Conservation (phyloP, 2,797 vertebrate species). For the Odontamblyopus lacepedii region DNA sequence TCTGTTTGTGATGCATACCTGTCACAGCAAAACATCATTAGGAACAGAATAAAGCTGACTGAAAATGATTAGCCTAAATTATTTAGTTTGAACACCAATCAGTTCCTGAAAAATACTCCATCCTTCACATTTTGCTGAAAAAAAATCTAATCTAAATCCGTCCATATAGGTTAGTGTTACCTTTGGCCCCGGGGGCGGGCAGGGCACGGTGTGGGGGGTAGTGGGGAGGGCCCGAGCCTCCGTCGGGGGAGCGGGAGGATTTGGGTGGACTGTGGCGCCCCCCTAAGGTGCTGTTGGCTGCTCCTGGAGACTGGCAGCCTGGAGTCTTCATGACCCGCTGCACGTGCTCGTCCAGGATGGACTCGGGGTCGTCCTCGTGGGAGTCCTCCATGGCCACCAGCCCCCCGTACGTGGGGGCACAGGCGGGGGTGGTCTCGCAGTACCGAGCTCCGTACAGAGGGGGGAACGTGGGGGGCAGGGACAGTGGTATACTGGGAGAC, state of each 20-base stretch:
- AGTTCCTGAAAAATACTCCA: no score
- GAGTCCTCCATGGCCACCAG: slow-evolving; percentile 84
- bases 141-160: no score
- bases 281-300: slow-evolving; percentile 72
- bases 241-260: slow-evolving; percentile 86
- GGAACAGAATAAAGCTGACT: no score
- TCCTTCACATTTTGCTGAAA: no score
- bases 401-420: slow-evolving; percentile 76
- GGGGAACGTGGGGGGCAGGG: slow-evolving; percentile 77
- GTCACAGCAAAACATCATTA: slow-evolving; percentile 1
- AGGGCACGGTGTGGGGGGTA: slow-evolving; percentile 64
- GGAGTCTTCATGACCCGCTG: slow-evolving; percentile 94
- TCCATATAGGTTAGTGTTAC: slow-evolving; percentile 59
- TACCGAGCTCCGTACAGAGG: slow-evolving; percentile 88
- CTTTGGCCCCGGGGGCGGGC: slow-evolving; percentile 59
- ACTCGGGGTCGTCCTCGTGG: slow-evolving; percentile 91
- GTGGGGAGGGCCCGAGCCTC: slow-evolving; percentile 64
- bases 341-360: slow-evolving; percentile 92
- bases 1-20: slow-evolving; percentile 83
- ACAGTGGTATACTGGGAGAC: slow-evolving; percentile 75
- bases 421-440: slow-evolving; percentile 79
- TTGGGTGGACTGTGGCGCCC: slow-evolving; percentile 86
- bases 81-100: no score
- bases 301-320: slow-evolving; percentile 90
- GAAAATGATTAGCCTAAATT: no score